A percentile compares a stretch with the other conserved stretches of the same genome.
Evolutionary conservation across 2,888 invertebrate species (phyloP).

Genomic region (Labia minor): DNA sequence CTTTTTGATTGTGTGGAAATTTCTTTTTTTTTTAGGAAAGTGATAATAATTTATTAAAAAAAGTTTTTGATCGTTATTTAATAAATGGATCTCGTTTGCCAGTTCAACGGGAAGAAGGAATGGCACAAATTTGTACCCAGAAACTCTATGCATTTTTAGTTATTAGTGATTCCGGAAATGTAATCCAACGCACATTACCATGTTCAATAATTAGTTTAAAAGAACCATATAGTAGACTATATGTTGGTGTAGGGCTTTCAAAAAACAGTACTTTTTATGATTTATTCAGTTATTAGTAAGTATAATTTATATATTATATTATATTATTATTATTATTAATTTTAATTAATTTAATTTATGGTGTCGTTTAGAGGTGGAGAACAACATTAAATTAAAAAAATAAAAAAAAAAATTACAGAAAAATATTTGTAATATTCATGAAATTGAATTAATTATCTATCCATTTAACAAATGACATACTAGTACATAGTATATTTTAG

Average conservation of each 20-base stretch:
- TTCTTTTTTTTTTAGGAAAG: conserved; percentile 15
- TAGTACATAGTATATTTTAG: no score
- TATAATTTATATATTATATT: not conserved
- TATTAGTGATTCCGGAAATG: conserved; percentile 3
- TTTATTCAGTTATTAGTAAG: not conserved
- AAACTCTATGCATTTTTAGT: not conserved
- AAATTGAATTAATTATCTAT: no score
- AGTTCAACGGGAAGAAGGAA: not conserved
- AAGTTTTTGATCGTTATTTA: not conserved
- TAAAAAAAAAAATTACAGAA: no score
- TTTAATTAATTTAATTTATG: no score
- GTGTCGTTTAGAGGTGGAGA: no score
- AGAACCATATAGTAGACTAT: not conserved
- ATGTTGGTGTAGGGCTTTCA: not conserved
- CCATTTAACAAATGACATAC: no score
- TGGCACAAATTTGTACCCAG: not conserved
- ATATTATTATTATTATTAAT: no score
- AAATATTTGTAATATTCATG: no score
- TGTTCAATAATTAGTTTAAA: conserved; percentile 15
- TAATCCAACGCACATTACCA: not conserved
- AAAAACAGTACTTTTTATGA: not conserved
- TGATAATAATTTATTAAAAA: not conserved
- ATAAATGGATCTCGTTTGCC: not conserved
- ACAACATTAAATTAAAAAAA: no score
- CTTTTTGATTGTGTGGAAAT: no score